Conservation (phyloP, 2,113 vertebrate species). For the Scalopus aquaticus region DNA sequence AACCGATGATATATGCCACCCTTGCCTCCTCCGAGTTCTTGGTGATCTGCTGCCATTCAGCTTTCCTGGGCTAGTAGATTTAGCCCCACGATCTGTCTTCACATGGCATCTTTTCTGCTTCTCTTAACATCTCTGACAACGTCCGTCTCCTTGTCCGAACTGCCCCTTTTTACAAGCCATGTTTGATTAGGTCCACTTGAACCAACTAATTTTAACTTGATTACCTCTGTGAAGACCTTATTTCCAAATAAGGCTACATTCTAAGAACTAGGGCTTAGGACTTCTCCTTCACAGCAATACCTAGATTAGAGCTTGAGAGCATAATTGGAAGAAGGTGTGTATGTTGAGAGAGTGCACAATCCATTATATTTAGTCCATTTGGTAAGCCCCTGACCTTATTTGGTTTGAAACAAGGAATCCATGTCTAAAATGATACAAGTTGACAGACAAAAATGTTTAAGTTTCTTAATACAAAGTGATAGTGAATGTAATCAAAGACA, state of each 20-base stretch:
- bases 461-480: background rate
- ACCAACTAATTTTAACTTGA: background rate
- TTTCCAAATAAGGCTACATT: background rate
- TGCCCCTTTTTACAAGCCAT: background rate
- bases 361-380: background rate
- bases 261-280: background rate
- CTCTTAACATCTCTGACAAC: background rate
- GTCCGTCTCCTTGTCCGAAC: fast-evolving
- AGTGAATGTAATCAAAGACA: background rate
- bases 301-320: no score
- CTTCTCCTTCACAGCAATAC: no score
- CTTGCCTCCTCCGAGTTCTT: no score
- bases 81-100: background rate
- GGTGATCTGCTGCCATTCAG: no score
- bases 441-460: background rate
- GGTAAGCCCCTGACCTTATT: background rate
- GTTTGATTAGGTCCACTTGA: background rate
- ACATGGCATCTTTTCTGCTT: background rate
- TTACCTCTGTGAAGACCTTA: background rate
- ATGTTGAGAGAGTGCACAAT: no score
- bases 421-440: background rate
- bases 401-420: background rate
- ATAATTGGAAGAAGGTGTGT: no score
- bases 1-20: no score
- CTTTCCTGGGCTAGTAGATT: no score